A percentile compares a stretch with the other conserved stretches of the same genome.
Conservation (phyloP, 2,797 vertebrate genomes). For the Podarcis lilfordi region DNA sequence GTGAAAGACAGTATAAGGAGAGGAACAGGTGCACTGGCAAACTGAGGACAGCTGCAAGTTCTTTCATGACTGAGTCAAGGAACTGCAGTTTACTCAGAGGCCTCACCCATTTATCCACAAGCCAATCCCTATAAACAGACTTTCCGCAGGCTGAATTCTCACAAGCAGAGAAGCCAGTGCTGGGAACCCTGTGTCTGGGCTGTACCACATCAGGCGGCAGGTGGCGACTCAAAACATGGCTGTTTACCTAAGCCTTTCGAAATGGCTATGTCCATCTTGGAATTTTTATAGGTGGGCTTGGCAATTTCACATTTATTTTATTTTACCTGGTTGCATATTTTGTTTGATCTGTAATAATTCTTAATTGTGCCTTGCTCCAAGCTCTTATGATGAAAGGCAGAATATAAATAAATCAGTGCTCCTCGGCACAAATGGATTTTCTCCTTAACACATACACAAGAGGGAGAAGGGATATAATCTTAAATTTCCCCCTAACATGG, state of each 20-base stretch:
- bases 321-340: too few species aligned
- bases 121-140: neutral
- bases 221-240: too few species aligned
- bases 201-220: neutral
- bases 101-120: neutral
- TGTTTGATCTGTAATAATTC: too few species aligned
- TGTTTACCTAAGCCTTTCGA: too few species aligned
- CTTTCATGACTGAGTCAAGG: neutral
- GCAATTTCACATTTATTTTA: too few species aligned
- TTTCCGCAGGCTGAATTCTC: conserved; percentile 1
- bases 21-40: conserved; percentile 7
- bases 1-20: neutral
- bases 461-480: neutral
- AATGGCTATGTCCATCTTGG: too few species aligned
- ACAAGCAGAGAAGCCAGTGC: neutral
- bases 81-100: fast-evolving
- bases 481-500: neutral
- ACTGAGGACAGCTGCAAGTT: conserved; percentile 35
- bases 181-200: neutral
- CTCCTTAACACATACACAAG: too few species aligned
- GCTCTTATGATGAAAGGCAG: too few species aligned
- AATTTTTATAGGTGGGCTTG: too few species aligned
- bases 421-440: too few species aligned
- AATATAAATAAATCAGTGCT: too few species aligned
- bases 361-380: too few species aligned